Evolutionary conservation across 2,797 vertebrate genomes (phyloP), one percentile per base, ranked within the genome.

Genomic region (Parambassis ranga): DNA sequence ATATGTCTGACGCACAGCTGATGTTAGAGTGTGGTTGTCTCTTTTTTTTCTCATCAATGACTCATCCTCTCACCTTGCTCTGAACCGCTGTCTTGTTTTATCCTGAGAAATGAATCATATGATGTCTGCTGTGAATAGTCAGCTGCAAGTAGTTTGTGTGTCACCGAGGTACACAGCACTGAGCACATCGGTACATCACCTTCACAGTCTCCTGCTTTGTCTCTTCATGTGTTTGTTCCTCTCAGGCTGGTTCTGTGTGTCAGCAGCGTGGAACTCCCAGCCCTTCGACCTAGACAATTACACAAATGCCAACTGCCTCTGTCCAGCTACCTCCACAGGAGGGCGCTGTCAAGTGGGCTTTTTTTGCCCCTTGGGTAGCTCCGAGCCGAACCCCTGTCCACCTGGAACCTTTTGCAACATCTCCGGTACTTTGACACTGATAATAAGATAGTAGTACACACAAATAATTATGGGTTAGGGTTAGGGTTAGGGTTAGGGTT

Each of bases 221-320:
- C 16, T 36, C 38, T 49, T 42, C 0, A 46, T 36, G 4, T 4
- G 0, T 65, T 53, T 60, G 10, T 48, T 44, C 19, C 38, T 63
- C 32, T 51, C 73, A 98, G 96, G 96, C 36, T 98, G 96, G 96
- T 98, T 98, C 87, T 99, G 96, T 49, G 88, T 98, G 65, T 96
- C 92, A 0, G 95, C 95, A 37, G 96, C 95, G 0, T 98, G 96
- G 96, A 96, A 93, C 5, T 89, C 96, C 0, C 94, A 90, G 46
- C 96, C 97, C 4, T 98, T 98, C 37, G 95, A 98, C 81, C 88
- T 98, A 74, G 96, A 98, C 85, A 98, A 98, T 81, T 97, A 98
- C 83, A 99, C 96, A 72, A 98, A 79, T 3, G 88, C 94, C 53
- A 96, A 96, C 86, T 98, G 96, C 73, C 92, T 98, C 15, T 98